Percentiles rank a stretch among this genome's conserved stretches.
Conservation (phyloP, 2,113 vertebrate species). For the Anolis sagrei region DNA sequence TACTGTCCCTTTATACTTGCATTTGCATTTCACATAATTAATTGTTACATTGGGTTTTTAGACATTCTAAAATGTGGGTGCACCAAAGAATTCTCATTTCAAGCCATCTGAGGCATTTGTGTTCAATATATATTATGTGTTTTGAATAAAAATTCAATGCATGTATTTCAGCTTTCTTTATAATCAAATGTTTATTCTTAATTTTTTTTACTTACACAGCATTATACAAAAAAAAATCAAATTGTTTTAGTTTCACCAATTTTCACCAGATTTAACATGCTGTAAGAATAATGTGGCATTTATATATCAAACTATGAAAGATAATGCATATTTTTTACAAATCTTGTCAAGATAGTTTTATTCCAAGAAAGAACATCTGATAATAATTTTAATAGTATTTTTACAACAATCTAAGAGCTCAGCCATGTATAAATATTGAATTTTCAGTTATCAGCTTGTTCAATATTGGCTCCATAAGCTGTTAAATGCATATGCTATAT, state of each 20-base stretch:
- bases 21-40: background rate
- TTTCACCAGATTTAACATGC: background rate
- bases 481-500: background rate
- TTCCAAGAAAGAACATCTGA: background rate
- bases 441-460: background rate
- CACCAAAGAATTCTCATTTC: background rate
- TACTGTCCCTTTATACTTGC: background rate
- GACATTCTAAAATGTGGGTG: background rate
- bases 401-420: background rate
- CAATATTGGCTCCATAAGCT: background rate
- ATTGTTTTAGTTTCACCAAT: background rate
- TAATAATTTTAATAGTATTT: background rate
- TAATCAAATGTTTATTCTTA: too few species aligned
- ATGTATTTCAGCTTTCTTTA: too few species aligned
- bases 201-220: background rate
- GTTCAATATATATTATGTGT: background rate
- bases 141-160: background rate
- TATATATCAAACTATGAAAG: background rate
- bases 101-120: background rate
- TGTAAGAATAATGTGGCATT: background rate
- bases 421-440: background rate
- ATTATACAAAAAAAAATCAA: background rate
- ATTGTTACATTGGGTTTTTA: background rate
- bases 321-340: background rate
- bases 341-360: background rate